Evolutionary conservation across 2,113 vertebrate genomes (phyloP).

Genomic region (Podarcis raffonei): DNA sequence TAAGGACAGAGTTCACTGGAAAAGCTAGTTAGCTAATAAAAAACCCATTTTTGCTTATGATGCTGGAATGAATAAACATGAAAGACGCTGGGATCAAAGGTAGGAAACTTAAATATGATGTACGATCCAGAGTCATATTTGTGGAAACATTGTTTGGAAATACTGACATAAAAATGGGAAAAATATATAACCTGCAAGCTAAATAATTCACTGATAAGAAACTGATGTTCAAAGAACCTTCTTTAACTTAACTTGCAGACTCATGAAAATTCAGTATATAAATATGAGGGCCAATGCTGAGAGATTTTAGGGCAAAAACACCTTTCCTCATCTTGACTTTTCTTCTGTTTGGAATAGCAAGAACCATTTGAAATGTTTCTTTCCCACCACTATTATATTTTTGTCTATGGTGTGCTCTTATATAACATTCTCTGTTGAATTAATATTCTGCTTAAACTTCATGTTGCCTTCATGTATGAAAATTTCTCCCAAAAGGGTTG

Average conservation of each 20-base stretch:
- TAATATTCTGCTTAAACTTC: not conserved
- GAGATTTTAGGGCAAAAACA: not conserved
- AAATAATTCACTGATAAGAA: not conserved
- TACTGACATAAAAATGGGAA: not conserved
- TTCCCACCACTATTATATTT: not conserved
- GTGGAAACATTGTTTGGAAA: not conserved
- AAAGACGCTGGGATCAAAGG: not conserved
- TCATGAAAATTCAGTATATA: not conserved
- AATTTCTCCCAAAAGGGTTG: no score
- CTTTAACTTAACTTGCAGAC: not conserved
- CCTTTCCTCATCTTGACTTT: not conserved
- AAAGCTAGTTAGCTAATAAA: not conserved
- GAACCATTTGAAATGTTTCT: not conserved
- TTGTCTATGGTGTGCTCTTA: not conserved
- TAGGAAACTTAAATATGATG: not conserved
- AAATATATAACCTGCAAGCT: not conserved
- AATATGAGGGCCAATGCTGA: not conserved
- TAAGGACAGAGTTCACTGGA: not conserved
- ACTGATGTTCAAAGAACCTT: not conserved
- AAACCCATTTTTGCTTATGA: not conserved
- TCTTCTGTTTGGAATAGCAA: no score
- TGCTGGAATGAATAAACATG: not conserved
- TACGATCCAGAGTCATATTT: not conserved
- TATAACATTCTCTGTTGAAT: not conserved
- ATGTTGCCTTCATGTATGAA: no score